phyloP scores from a whole-genome alignment of 2,113 vertebrate species.

The Campylomormyrus numenius region DNA sequence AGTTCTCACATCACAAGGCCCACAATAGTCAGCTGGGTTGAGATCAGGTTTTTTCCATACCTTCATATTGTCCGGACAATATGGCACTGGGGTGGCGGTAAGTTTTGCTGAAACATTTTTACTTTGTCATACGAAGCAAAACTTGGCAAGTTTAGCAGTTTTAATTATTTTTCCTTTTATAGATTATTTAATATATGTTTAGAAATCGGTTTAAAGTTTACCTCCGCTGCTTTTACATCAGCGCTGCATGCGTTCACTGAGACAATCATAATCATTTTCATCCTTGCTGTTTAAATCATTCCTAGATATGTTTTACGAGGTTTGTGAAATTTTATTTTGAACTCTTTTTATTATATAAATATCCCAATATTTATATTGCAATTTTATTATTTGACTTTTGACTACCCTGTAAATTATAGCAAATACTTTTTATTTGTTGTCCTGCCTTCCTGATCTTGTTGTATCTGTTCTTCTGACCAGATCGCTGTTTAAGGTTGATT shows the following conservation, averaged over 20 bases:
- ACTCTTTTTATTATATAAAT: too few species aligned
- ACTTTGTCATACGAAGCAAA: not conserved
- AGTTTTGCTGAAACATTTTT: not conserved
- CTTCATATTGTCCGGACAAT: not conserved
- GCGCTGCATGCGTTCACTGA: not conserved
- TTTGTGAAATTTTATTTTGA: not conserved
- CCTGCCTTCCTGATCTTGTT: not conserved
- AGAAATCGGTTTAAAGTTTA: not conserved
- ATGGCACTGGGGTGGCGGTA: not conserved
- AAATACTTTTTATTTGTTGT: too few species aligned
- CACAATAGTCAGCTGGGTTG: not conserved
- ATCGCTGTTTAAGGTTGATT: not conserved
- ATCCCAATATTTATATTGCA: not conserved
- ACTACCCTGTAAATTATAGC: too few species aligned
- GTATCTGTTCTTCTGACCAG: not conserved
- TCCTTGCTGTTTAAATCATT: not conserved
- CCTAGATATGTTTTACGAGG: not conserved
- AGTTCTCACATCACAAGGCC: not conserved
- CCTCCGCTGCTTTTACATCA: not conserved
- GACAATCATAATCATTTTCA: not conserved
- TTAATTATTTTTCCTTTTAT: not conserved
- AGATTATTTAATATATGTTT: not conserved
- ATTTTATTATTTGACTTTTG: not conserved
- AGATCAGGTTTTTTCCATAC: not conserved
- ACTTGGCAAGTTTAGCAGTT: not conserved